Base-by-base conservation (phyloP, 2,888 invertebrate genomes). In the Exephanes ischioxanthus region DNA sequence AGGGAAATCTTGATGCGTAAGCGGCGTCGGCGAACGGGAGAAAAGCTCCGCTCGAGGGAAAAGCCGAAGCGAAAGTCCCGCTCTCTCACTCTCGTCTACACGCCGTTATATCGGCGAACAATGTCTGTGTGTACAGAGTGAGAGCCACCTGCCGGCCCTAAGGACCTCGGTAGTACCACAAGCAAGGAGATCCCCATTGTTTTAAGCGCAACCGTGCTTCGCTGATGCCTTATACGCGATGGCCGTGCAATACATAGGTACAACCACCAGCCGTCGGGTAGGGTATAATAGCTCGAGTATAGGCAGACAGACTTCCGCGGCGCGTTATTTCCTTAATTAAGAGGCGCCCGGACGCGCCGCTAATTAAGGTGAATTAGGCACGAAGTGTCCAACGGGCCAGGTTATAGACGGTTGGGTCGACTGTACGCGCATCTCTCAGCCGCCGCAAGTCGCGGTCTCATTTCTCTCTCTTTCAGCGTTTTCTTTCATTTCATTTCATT, bases 301-400 rank as follows among this genome's bases (percentile, higher is more conserved):
- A 33, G 48, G 61, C 30, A 63, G 53, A 71, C 63, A 22, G 48
- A 81, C 70, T 75, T 79, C 61, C 63, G 61, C 53, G 7, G 53
- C 77, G 61, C 73, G 75, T 79, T 71, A 79, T 80, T 85, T 85
- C 73, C 72, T 87, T 87, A 83, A 87, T 83, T 85, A 86, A 86
- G 80, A 82, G 77, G 73, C 58, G 83, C 77, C 19, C 80, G 72
- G 72, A 83, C 72, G 48, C 68, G 55, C 68, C 82, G 81, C 81
- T 87, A 88, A 88, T 88, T 88, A 88, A 85, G 84, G 76, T 81
- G 83, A 88, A 88, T 87, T 83, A 86, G 80, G 68, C 80, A 80
- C 75, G 82, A 86, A 80, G 71, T 83, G 78, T 68, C 80, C 78
- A 53, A 55, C 70, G 26, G 70, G 55, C 68, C 63, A 11, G 30